Conservation (phyloP, 2,888 invertebrate genomes). For the Pachliopta kotzebuea region DNA sequence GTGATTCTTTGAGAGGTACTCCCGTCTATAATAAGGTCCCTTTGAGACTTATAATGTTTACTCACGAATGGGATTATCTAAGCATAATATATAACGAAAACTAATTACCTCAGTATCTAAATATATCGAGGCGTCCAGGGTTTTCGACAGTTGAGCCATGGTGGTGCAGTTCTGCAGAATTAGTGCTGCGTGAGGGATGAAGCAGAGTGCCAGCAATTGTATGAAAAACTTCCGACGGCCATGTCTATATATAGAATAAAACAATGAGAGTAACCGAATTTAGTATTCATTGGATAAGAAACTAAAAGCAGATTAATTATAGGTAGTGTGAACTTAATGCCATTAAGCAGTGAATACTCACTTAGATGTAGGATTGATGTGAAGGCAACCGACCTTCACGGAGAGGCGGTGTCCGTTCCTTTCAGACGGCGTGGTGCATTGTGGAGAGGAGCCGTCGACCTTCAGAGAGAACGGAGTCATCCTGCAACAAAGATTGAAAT, state of each 20-base stretch:
- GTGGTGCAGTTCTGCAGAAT: slow-evolving; percentile 77
- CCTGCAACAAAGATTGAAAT: slow-evolving; percentile 30
- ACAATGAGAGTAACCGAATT: neutral
- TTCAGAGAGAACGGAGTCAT: slow-evolving; percentile 53
- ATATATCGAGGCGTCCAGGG: slow-evolving; percentile 68
- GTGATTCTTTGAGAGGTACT: too few relatives aligned
- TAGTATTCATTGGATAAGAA: neutral
- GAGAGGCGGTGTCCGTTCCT: slow-evolving; percentile 47
- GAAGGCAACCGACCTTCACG: slow-evolving; percentile 68
- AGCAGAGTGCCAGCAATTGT: slow-evolving; percentile 78
- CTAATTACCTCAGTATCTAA: slow-evolving; percentile 70
- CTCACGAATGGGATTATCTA: too few relatives aligned
- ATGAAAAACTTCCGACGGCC: slow-evolving; percentile 71
- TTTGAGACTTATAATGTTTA: too few relatives aligned
- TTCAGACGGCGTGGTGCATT: slow-evolving; percentile 69
- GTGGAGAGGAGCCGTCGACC: slow-evolving; percentile 55
- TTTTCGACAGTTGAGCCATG: slow-evolving; percentile 71
- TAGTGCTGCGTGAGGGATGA: slow-evolving; percentile 79
- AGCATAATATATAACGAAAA: neutral
- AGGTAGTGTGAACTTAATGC: too few relatives aligned
- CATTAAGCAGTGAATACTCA: slow-evolving; percentile 39
- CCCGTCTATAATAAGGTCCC: too few relatives aligned
- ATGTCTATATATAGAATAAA: slow-evolving; percentile 42
- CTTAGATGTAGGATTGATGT: slow-evolving; percentile 64
- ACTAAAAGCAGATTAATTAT: too few relatives aligned